phyloP scores from a whole-genome alignment of 2,113 vertebrate species.

The Zosterops pallidus region DNA sequence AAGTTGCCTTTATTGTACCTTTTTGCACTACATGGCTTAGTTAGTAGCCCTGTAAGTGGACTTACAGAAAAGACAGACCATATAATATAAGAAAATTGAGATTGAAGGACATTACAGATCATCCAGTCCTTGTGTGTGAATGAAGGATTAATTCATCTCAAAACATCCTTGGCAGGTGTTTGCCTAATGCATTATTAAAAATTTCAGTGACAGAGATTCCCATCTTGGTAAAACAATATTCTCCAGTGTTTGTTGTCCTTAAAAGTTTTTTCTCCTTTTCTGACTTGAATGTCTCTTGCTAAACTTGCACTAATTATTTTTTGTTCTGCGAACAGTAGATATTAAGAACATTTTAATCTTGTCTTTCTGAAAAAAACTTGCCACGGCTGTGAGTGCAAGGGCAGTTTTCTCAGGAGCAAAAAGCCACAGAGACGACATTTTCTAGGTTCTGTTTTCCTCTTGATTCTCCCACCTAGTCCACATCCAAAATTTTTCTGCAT shows the following conservation, averaged over 20 bases:
- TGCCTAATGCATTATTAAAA: conserved; percentile 39
- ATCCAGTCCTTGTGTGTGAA: not conserved
- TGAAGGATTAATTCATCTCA: conserved; percentile 13
- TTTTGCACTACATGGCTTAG: not conserved
- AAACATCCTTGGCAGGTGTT: conserved; percentile 31
- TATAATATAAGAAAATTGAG: not conserved
- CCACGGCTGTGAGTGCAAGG: not conserved
- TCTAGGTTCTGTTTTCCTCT: not conserved
- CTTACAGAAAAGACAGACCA: not conserved
- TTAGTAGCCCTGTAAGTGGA: not conserved
- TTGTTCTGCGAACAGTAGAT: not conserved
- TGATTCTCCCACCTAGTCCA: not conserved
- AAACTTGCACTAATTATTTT: not conserved
- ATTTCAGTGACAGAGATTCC: not conserved
- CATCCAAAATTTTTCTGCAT: not conserved
- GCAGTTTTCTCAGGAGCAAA: not conserved
- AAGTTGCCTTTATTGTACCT: conserved; percentile 2
- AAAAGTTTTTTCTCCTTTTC: conserved; percentile 6
- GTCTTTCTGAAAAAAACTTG: not conserved
- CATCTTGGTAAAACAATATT: conserved; percentile 11
- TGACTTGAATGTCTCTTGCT: not conserved
- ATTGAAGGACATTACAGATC: not conserved
- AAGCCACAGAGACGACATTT: not conserved
- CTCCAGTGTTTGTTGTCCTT: not conserved
- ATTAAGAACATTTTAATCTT: not conserved